These are phyloP conservation scores for Microvelia longipes DNA, from an alignment of 1,140 invertebrate species.

Conservation along the genomic window DNA sequence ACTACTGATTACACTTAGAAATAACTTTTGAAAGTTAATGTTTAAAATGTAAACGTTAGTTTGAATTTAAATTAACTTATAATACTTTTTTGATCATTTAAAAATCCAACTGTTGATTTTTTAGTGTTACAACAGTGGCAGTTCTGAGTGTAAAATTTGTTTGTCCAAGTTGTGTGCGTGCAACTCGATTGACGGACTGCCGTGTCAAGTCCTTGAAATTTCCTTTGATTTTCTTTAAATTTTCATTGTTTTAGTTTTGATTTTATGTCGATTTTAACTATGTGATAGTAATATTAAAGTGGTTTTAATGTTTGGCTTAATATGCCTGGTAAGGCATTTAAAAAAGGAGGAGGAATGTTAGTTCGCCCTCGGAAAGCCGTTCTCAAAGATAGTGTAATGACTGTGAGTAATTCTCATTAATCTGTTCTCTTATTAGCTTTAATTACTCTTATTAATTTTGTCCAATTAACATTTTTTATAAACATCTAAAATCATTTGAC, in stretches of 20 bases:
- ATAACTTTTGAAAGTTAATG: too few species aligned
- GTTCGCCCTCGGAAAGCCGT: conserved; percentile 53
- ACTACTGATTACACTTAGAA: too few species aligned
- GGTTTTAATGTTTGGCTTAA: conserved; percentile 18
- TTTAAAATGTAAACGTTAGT: too few species aligned
- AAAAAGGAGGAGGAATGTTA: conserved; percentile 48
- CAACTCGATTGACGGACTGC: background rate
- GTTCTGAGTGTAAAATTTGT: background rate
- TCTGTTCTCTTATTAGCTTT: conserved; percentile 6
- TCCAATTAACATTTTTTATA: too few species aligned
- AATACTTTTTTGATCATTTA: too few species aligned
- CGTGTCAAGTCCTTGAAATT: background rate
- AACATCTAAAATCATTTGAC: too few species aligned
- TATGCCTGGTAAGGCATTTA: conserved; percentile 41
- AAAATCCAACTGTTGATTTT: too few species aligned
- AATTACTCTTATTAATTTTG: conserved; percentile 10
- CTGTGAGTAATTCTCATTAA: conserved; percentile 34
- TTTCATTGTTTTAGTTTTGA: background rate
- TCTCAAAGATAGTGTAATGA: conserved; percentile 54
- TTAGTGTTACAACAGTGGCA: background rate
- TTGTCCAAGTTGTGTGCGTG: background rate
- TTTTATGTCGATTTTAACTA: background rate
- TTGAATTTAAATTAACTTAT: too few species aligned
- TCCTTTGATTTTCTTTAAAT: background rate
- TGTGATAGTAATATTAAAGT: background rate